Evolutionary conservation across 2,888 invertebrate species (phyloP).

Genomic region (Scaptomyza caliginosa): DNA sequence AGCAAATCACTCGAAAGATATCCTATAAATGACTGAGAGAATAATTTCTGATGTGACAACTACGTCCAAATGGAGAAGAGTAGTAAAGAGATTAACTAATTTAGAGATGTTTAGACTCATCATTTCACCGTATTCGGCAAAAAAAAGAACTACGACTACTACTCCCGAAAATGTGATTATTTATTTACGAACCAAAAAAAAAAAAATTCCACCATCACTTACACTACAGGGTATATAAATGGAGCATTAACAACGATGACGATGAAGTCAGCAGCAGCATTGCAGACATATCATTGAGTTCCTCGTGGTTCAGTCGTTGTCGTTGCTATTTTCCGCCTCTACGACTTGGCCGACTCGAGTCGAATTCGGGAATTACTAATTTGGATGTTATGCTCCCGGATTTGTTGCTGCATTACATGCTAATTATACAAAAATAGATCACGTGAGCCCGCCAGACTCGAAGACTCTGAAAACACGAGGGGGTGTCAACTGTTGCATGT

Average conservation of each 20-base stretch:
- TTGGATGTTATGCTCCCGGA: slow-evolving; percentile 66
- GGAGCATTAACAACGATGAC: slow-evolving; percentile 38
- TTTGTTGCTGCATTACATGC: slow-evolving; percentile 64
- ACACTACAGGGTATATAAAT: slow-evolving; percentile 40
- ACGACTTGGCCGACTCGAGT: slow-evolving; percentile 10
- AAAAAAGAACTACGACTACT: neutral
- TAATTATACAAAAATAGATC: slow-evolving; percentile 64
- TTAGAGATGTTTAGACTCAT: too few species aligned
- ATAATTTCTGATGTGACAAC: neutral
- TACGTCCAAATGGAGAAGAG: too few species aligned
- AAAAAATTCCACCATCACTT: neutral
- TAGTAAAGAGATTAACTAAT: neutral
- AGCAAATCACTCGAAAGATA: slow-evolving; percentile 1
- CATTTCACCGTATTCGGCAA: too few species aligned
- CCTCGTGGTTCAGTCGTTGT: slow-evolving; percentile 25
- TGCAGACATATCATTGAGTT: slow-evolving; percentile 50
- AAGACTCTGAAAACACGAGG: slow-evolving; percentile 16
- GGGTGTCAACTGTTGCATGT: slow-evolving; percentile 64
- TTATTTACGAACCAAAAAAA: too few species aligned
- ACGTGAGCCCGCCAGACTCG: slow-evolving; percentile 43
- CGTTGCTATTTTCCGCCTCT: slow-evolving; percentile 46
- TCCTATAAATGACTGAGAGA: slow-evolving; percentile 12
- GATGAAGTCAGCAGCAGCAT: slow-evolving; percentile 21
- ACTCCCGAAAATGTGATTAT: neutral
- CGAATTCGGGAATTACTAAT: slow-evolving; percentile 57